Evolutionary conservation across 2,888 invertebrate genomes (phyloP).

Genomic region (Pheosia gnoma): DNA sequence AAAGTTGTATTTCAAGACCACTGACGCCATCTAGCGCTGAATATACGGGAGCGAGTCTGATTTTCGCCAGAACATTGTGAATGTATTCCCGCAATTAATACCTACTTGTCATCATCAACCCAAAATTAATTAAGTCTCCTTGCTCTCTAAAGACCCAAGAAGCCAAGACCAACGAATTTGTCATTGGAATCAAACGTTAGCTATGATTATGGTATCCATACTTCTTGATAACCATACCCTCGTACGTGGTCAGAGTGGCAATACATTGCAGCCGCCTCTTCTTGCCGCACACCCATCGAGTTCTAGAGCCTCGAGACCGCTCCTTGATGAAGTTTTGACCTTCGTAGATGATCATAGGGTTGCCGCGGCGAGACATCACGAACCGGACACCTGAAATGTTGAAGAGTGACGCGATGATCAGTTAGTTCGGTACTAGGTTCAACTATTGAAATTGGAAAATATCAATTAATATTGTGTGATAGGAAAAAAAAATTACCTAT

Average conservation of each 20-base stretch:
- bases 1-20: too few species aligned
- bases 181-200: conserved; percentile 36
- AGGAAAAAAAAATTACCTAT: too few species aligned
- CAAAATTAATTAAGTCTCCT: too few species aligned
- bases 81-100: too few species aligned
- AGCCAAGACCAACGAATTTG: background rate
- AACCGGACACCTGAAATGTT: conserved; percentile 45
- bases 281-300: conserved; percentile 69
- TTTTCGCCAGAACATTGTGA: too few species aligned
- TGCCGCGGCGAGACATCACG: conserved; percentile 64
- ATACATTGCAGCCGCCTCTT: conserved; percentile 62
- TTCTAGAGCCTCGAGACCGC: conserved; percentile 49
- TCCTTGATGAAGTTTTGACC: conserved; percentile 67
- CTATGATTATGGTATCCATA: conserved; percentile 66
- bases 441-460: too few species aligned
- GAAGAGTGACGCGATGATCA: conserved; percentile 10
- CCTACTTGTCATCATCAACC: too few species aligned
- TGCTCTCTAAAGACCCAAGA: too few species aligned
- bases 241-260: conserved; percentile 62
- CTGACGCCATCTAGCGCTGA: too few species aligned
- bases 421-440: background rate
- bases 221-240: conserved; percentile 52
- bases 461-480: too few species aligned
- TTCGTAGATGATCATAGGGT: conserved; percentile 65
- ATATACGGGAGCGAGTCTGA: too few species aligned